Base-by-base conservation (phyloP, 2,113 vertebrate genomes). In the Morphnarchus princeps region DNA sequence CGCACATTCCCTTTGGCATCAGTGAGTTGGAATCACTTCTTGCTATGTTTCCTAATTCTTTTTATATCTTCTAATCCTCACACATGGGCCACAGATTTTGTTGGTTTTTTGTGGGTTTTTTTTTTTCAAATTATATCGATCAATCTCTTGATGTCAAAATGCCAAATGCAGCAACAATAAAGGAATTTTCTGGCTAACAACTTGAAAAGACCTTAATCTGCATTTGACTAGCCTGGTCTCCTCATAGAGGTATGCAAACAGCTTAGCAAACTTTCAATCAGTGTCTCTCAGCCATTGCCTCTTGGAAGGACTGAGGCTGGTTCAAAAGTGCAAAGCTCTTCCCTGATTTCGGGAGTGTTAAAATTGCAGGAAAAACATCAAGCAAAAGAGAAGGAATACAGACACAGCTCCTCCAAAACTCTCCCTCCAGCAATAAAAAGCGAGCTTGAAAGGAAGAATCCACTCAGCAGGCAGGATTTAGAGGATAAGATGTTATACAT, bases 391-490 rank as follows among this genome's bases (percentile, higher is more conserved):
- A 94, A 89, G 43, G 49, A 79, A 71, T 32, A 90, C 49, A 91
- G 78, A 91, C 43, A n/a, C 6, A 76, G 55, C 52, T 76, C 76
- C 50, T 78, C 43, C 49, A 89, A 82, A 78, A 6, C 50, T 89
- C n/a, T 71, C 45, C 22, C 65, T 89, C 58, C 25, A 86, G 90
- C 82, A 90, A 65, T 59, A 78, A 95, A 97, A 82, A 87, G 55
- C 0, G 3, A 69, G 42, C 55, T 81, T 73, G 82, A 80, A 95
- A 94, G 88, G 82, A 80, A 95, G 90, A 62, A 74, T 69, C 76
- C 61, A 82, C 92, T 87, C 84, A 91, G 87, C 77, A 90, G 57
- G 87, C 45, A 2, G 94, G 82, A 95, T 83, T 89, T 94, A 90
- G 72, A 86, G 92, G 89, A 74, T 96, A 91, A 94, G 84, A 81